Conservation (phyloP, 2,113 vertebrate genomes). For the Callocephalon fimbriatum region DNA sequence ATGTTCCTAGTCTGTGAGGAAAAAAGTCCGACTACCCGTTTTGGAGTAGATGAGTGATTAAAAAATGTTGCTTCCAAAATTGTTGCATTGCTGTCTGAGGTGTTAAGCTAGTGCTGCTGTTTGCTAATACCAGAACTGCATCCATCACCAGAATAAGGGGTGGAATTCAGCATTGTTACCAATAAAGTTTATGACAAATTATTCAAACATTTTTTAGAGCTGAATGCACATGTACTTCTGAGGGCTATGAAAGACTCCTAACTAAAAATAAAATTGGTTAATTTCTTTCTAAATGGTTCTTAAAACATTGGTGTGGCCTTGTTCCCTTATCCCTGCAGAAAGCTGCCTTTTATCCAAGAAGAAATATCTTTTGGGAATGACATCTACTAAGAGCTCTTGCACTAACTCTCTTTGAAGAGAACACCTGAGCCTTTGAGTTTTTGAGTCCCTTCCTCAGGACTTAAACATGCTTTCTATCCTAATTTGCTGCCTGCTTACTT, state of each 20-base stretch:
- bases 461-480: background rate
- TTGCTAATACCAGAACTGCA: background rate
- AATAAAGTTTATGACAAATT: background rate
- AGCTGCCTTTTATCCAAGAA: background rate
- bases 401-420: background rate
- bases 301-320: background rate
- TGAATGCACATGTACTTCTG: background rate
- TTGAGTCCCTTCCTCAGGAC: background rate
- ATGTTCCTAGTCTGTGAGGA: background rate
- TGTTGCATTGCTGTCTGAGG: background rate
- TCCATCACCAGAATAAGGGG: background rate
- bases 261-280: background rate
- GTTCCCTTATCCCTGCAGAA: background rate
- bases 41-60: background rate
- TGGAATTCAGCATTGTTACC: background rate
- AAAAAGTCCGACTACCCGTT: background rate
- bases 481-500: background rate
- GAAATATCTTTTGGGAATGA: background rate
- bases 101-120: background rate
- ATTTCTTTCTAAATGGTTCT: background rate
- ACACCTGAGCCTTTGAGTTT: background rate
- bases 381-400: background rate
- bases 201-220: background rate
- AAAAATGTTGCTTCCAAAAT: background rate
- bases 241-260: background rate